Evolutionary conservation across 2,797 vertebrate species (phyloP), one percentile per base, ranked within the genome.

Genomic region (Etheostoma nigrum): DNA sequence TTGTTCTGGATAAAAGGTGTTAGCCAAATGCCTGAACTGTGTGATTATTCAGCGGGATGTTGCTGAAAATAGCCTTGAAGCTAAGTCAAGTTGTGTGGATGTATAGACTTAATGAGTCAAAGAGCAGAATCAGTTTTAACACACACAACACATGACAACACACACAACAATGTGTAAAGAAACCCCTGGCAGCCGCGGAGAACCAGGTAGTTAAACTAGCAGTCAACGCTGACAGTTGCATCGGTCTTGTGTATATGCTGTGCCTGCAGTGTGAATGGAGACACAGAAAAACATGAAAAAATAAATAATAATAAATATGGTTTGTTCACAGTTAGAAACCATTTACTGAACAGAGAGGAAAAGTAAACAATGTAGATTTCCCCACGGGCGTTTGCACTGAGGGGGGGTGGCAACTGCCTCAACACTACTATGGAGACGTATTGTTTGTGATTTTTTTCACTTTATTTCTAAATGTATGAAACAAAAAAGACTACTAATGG

Each of bases 261-360:
- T 60, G 47, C 84, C 77, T 23, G 65, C 59, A 62, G 82, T 42
- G 78, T 67, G 61, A 30, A 58, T 48, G 72, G 42, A 67, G 65
- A 52, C 58, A 8, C 42, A 59, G 64, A 62, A 66, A 63, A 52
- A 78, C 27, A 27, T 27, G 27, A 27, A 27, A 27, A 27, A 27
- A 27, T 27, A 27, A 25, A 25, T 25, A 25, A 4, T 27, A 5
- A 4, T 74, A 79, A 84, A 73, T 73, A 30, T 27, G 62, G 40
- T 78, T 69, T 64, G 52, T 74, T 74, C 79, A 78, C 74, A 55
- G 69, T 15, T 15, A 69, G 72, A 73, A 53, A 74, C 48, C 30
- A 70, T 72, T 76, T 83, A 86, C 85, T 83, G 75, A 90, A 66
- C 19, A 67, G 62, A 61, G 51, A 59, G 55, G 61, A 19, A 74